Conservation (phyloP, 2,797 vertebrate genomes). For the Neosilurus mollespiculum region DNA sequence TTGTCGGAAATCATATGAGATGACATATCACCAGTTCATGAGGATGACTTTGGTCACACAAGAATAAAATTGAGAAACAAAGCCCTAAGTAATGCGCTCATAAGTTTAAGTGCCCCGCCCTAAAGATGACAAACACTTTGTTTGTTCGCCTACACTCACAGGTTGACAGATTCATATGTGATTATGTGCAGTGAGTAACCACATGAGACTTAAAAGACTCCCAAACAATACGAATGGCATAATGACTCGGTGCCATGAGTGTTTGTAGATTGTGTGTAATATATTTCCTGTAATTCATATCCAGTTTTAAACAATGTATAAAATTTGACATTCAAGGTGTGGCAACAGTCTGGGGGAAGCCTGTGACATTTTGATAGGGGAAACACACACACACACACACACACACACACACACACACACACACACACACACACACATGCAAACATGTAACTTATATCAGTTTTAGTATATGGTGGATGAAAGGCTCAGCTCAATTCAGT, state of each 20-base stretch:
- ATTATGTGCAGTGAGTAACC: constrained; percentile 16
- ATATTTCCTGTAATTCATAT: constrained; percentile 32
- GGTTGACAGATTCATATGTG: constrained; percentile 7
- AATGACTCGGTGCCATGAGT: neutral
- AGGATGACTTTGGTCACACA: neutral
- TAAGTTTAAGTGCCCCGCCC: neutral
- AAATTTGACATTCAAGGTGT: constrained; percentile 27
- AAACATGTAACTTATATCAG: neutral
- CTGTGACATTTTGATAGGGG: constrained; percentile 18
- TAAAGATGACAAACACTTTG: constrained; percentile 10
- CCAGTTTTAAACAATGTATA: constrained; percentile 11
- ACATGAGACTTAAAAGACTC: constrained; percentile 9
- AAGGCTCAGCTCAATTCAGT: neutral
- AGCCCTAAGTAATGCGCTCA: neutral
- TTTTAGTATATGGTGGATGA: neutral
- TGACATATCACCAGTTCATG: neutral
- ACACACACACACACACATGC: neutral
- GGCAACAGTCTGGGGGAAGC: neutral
- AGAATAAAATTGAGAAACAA: neutral
- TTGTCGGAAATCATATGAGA: neutral
- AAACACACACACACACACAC: neutral
- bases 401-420: neutral
- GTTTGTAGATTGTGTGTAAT: constrained; percentile 16
- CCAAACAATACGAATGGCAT: constrained; percentile 5
- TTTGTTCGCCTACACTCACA: neutral